Conservation (phyloP, 2,113 vertebrate species). For the Antigone vipio region DNA sequence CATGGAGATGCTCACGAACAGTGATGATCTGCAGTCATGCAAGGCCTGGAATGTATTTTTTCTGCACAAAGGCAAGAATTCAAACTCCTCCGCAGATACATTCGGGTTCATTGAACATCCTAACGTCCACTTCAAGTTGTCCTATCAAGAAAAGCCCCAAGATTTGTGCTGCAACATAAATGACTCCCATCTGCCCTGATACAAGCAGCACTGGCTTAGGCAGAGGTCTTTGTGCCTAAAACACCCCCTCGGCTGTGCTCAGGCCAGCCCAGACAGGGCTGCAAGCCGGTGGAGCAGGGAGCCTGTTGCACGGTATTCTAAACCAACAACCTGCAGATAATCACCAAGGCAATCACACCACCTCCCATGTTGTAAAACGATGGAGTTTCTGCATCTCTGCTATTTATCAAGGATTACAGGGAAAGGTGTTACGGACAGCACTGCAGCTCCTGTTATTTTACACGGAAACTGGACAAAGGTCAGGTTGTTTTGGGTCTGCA, state of each 20-base stretch:
- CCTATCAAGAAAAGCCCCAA: background rate
- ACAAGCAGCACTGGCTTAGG: background rate
- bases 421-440: fast-evolving
- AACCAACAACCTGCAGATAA: background rate
- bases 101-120: background rate
- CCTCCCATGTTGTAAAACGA: background rate
- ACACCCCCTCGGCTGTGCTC: background rate
- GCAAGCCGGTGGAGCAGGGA: background rate
- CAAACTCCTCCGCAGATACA: background rate
- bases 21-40: background rate
- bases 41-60: background rate
- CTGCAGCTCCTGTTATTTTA: background rate
- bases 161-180: background rate
- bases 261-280: background rate
- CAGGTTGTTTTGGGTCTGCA: background rate
- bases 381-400: background rate
- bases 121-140: background rate
- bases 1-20: background rate
- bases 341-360: background rate
- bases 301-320: background rate
- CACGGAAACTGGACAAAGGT: fast-evolving
- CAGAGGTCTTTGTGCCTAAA: background rate
- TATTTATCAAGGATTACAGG: background rate
- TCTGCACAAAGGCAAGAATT: background rate
- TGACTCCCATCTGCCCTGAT: background rate